phyloP scores from a whole-genome alignment of 2,797 vertebrate genomes.

The Tragelaphus oryx region DNA sequence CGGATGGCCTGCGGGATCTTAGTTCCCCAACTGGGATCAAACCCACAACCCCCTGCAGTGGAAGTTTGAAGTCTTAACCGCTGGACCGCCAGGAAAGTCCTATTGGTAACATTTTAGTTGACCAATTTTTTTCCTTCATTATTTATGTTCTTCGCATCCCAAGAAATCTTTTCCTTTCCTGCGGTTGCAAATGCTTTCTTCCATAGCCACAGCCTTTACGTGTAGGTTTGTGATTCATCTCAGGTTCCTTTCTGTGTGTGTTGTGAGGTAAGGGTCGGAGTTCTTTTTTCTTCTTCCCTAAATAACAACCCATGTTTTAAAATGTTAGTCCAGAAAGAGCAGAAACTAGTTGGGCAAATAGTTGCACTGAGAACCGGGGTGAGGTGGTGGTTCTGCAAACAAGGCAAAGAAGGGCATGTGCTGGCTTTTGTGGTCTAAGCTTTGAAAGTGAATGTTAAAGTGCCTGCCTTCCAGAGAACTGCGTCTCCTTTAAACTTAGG shows the following conservation, averaged over 20 bases:
- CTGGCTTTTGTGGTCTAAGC: rapidly evolving
- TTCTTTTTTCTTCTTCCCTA: not conserved
- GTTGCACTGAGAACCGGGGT: not conserved
- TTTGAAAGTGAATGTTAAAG: not conserved
- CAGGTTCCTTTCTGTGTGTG: not conserved
- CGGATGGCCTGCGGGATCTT: not conserved
- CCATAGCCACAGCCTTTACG: not conserved
- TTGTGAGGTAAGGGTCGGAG: not conserved
- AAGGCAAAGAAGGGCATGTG: rapidly evolving
- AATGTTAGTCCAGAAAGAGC: too few species aligned
- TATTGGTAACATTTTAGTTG: not conserved
- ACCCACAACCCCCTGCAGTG: not conserved
- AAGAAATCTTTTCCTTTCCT: not conserved
- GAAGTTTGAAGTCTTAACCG: not conserved
- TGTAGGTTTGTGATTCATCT: rapidly evolving
- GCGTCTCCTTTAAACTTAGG: not conserved
- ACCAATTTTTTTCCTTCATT: rapidly evolving
- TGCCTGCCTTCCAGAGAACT: not conserved
- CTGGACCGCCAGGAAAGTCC: not conserved
- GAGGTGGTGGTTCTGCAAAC: too few species aligned
- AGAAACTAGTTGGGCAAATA: not conserved
- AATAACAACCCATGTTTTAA: not conserved
- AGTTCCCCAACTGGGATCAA: not conserved
- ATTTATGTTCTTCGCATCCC: not conserved
- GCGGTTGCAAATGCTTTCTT: not conserved